Evolutionary conservation across 2,113 vertebrate species (phyloP).

Genomic region (Pseudopodoces humilis): DNA sequence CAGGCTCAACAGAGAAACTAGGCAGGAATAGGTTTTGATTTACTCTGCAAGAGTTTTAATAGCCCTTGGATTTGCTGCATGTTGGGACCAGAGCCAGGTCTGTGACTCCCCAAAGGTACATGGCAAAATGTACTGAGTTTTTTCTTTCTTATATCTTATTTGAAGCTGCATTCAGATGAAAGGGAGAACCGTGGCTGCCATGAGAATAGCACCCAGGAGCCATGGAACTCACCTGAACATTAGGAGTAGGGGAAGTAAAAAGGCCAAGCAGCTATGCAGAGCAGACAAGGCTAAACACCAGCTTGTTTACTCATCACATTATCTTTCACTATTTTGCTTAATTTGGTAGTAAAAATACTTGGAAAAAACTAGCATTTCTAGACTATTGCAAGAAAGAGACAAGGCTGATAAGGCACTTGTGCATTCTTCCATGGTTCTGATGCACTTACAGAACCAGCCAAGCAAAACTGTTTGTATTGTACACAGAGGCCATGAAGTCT

Average conservation of each 20-base stretch:
- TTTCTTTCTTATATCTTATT: not conserved
- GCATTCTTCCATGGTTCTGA: not conserved
- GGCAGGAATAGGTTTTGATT: not conserved
- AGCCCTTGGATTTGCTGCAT: not conserved
- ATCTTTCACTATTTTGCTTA: not conserved
- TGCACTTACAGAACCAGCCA: not conserved
- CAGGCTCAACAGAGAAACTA: not conserved
- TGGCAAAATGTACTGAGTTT: not conserved
- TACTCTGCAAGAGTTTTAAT: not conserved
- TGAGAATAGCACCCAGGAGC: not conserved
- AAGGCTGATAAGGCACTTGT: not conserved
- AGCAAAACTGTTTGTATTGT: not conserved
- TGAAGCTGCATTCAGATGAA: not conserved
- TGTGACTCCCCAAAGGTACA: not conserved
- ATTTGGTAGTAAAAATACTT: not conserved
- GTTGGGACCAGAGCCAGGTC: not conserved
- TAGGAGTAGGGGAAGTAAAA: not conserved
- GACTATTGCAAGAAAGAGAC: not conserved
- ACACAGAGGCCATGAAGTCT: not conserved
- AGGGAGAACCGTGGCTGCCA: not conserved
- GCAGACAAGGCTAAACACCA: not conserved
- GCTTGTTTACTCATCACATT: not conserved
- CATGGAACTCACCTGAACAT: accelerated
- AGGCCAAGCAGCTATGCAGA: not conserved
- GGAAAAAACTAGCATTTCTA: not conserved